These are phyloP conservation scores for Condylura cristata DNA, from an alignment of 2,113 vertebrate genomes.

Conservation along the genomic window DNA sequence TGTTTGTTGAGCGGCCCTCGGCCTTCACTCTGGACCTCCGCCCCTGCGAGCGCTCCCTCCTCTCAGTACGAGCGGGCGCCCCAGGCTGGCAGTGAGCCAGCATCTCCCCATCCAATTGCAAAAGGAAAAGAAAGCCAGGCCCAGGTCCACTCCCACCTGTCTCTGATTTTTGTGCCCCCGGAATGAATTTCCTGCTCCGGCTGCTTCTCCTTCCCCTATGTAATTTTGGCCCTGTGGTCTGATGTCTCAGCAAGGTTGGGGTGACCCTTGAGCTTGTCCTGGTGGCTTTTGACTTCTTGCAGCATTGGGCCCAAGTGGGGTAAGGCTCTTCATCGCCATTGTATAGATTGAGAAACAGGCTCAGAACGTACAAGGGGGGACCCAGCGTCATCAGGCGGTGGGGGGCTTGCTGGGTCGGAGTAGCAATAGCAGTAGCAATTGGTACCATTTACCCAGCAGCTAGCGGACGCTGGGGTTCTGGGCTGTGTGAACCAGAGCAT, in stretches of 20 bases:
- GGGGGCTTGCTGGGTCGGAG: not conserved
- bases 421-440: too few species aligned
- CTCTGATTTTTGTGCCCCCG: not conserved
- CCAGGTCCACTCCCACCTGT: too few species aligned
- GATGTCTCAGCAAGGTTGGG: not conserved
- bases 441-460: accelerated
- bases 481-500: not conserved
- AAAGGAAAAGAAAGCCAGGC: not conserved
- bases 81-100: not conserved
- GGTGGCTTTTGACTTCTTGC: not conserved
- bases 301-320: not conserved
- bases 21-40: not conserved
- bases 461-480: not conserved
- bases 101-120: not conserved
- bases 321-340: not conserved
- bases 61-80: accelerated
- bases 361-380: not conserved
- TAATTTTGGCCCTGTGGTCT: not conserved
- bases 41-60: too few species aligned
- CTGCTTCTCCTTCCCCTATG: not conserved
- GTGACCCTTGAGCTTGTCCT: not conserved
- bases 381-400: too few species aligned
- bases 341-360: not conserved
- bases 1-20: not conserved
- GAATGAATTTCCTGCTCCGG: not conserved